Evolutionary conservation across 2,888 invertebrate genomes (phyloP).

Genomic region (Antitype chi): DNA sequence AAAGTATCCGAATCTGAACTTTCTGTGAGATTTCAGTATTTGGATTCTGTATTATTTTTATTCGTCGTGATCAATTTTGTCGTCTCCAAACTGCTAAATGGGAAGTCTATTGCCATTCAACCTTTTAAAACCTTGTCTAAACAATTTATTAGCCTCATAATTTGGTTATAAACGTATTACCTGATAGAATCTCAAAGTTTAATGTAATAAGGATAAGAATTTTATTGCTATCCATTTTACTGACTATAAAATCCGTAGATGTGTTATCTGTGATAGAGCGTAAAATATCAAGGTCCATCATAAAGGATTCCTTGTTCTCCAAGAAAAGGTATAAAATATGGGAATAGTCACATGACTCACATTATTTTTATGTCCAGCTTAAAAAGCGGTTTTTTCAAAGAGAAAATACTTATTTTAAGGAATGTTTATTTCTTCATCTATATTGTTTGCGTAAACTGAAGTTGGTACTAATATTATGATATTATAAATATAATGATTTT

Average conservation of each 20-base stretch:
- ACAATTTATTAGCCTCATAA: constrained; percentile 2
- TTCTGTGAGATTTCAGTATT: background rate
- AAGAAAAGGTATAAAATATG: constrained; percentile 19
- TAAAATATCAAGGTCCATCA: constrained; percentile 24
- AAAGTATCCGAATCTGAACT: background rate
- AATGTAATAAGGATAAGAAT: constrained; percentile 13
- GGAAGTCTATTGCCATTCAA: background rate
- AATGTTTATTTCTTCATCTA: background rate
- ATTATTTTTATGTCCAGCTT: constrained; percentile 29
- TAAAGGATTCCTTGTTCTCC: constrained; percentile 14
- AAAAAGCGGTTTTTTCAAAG: background rate
- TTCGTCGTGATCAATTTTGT: background rate
- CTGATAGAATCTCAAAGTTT: constrained; percentile 12
- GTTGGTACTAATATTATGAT: constrained; percentile 9
- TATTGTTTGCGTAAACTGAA: constrained; percentile 29
- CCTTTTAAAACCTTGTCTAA: background rate
- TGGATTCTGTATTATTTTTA: background rate
- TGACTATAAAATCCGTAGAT: constrained; percentile 33
- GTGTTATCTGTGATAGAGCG: constrained; percentile 6
- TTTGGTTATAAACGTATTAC: constrained; percentile 10
- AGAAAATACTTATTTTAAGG: constrained; percentile 1
- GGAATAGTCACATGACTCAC: constrained; percentile 4
- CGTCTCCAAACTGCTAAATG: background rate
- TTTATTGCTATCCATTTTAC: constrained; percentile 42
- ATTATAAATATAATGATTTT: constrained; percentile 35